These are phyloP conservation scores for Blastobasis lacticolella DNA, from an alignment of 2,888 invertebrate species.

Conservation along the genomic window DNA sequence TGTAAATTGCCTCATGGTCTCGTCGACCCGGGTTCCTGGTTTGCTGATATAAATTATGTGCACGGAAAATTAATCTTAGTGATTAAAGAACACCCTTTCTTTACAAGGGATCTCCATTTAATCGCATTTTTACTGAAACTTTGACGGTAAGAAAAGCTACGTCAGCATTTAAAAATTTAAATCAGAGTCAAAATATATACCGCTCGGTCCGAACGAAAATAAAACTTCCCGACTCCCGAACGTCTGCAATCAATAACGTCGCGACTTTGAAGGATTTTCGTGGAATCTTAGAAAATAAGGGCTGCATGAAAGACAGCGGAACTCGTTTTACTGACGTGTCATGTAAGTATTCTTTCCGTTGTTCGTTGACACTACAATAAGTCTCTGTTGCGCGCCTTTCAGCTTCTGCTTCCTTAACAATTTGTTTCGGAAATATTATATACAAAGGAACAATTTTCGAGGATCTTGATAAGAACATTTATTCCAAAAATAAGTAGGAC, in stretches of 20 bases:
- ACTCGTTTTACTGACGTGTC: constrained; percentile 17
- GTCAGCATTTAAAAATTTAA: no score
- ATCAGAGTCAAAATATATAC: no score
- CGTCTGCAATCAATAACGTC: constrained; percentile 21
- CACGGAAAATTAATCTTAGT: constrained; percentile 66
- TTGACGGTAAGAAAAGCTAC: no score
- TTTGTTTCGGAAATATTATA: constrained; percentile 17
- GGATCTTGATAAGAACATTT: no score
- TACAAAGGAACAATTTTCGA: no score
- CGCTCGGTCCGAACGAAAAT: no score
- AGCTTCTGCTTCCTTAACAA: constrained; percentile 19
- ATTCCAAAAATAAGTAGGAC: no score
- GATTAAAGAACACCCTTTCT: constrained; percentile 58
- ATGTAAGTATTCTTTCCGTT: constrained; percentile 19
- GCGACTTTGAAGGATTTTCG: constrained; percentile 8
- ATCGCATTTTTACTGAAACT: no score
- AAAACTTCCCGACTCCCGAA: neutral
- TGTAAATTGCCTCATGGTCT: constrained; percentile 72
- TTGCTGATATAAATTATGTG: constrained; percentile 68
- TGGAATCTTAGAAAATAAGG: constrained; percentile 21
- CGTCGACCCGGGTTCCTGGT: constrained; percentile 63
- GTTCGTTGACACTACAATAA: constrained; percentile 22
- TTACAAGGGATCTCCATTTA: constrained; percentile 25
- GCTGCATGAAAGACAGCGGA: constrained; percentile 19
- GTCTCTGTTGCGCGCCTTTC: constrained; percentile 20